Evolutionary conservation across 2,113 vertebrate genomes (phyloP).

Genomic region (Dryoscopus gambensis): DNA sequence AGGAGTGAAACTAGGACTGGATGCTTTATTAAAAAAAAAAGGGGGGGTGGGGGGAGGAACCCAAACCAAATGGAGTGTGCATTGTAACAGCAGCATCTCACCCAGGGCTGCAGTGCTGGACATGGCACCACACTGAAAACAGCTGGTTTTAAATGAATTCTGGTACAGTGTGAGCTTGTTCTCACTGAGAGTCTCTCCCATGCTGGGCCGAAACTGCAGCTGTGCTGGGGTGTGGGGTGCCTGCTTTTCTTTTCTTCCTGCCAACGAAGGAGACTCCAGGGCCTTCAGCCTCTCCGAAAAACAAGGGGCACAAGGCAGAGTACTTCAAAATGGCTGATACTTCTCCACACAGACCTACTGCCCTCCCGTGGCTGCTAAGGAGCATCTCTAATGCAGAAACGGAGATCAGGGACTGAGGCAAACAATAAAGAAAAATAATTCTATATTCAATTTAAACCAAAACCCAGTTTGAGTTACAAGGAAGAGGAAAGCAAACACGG

Average conservation of each 20-base stretch:
- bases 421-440: neutral
- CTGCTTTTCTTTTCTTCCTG: neutral
- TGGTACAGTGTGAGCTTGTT: neutral
- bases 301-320: neutral
- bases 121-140: neutral
- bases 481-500: neutral
- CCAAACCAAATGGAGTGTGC: neutral
- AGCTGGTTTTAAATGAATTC: neutral
- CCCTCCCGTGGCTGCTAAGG: slow-evolving; percentile 15
- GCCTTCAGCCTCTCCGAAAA: neutral
- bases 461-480: neutral
- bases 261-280: neutral
- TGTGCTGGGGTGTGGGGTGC: neutral
- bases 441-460: neutral
- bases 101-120: neutral
- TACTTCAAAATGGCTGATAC: neutral
- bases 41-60: rapidly evolving
- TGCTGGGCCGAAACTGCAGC: neutral
- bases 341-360: neutral
- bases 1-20: neutral
- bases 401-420: neutral
- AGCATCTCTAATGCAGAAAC: neutral
- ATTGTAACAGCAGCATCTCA: neutral
- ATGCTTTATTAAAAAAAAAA: neutral
- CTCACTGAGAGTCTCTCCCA: neutral